Conservation (phyloP, 2,888 invertebrate species). For the Eupeodes luniger region DNA sequence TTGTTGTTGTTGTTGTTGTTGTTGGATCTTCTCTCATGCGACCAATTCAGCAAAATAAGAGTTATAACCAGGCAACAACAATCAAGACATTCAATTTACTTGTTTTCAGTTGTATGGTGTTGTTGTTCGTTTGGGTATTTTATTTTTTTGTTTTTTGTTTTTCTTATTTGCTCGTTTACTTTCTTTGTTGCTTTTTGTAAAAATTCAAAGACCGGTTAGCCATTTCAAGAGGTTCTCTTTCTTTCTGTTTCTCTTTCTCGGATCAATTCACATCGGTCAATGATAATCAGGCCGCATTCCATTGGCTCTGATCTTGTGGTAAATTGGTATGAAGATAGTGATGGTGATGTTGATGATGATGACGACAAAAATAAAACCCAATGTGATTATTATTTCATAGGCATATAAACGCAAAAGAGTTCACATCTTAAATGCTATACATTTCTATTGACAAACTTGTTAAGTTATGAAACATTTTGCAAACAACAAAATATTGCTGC, state of each 20-base stretch:
- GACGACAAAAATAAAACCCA: conserved; percentile 56
- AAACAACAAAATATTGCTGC: too few species aligned
- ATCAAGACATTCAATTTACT: conserved; percentile 73
- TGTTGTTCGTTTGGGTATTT: conserved; percentile 14
- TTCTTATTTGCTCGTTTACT: conserved; percentile 49
- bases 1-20: neutral
- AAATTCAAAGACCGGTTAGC: conserved; percentile 70
- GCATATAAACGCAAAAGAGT: conserved; percentile 22
- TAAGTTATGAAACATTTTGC: too few species aligned
- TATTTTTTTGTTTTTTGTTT: too few species aligned
- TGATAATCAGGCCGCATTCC: conserved; percentile 76
- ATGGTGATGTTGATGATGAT: conserved; percentile 33
- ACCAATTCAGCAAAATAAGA: conserved; percentile 60
- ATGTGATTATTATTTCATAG: conserved; percentile 27
- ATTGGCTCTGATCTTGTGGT: conserved; percentile 66
- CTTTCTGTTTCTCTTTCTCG: conserved; percentile 28
- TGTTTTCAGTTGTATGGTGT: conserved; percentile 41
- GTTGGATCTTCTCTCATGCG: conserved; percentile 43
- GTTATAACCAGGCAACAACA: conserved; percentile 60
- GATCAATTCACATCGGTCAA: conserved; percentile 76
- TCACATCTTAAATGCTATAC: conserved; percentile 33
- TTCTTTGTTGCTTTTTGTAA: conserved; percentile 54
- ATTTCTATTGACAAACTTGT: too few species aligned
- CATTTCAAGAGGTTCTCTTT: conserved; percentile 62
- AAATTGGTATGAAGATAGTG: conserved; percentile 49